Evolutionary conservation across 2,797 vertebrate genomes (phyloP).

Genomic region (Caiman crocodilus): DNA sequence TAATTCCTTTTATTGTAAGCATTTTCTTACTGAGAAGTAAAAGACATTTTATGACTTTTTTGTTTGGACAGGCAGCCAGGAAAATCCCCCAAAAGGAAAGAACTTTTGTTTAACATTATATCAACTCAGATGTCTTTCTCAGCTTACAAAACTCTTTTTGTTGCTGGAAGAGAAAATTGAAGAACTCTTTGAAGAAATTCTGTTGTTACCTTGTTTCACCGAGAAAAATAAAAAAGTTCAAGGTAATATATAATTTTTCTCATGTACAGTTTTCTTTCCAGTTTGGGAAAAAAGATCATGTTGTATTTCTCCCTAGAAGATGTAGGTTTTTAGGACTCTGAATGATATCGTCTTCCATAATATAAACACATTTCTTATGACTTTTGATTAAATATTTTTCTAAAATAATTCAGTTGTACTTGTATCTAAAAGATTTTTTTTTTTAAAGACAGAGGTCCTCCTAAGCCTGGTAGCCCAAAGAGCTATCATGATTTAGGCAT

Average conservation of each 20-base stretch:
- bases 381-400: neutral
- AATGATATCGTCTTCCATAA: neutral
- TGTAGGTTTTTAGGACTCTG: neutral
- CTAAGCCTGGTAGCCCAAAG: too few species aligned
- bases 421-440: too few species aligned
- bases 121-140: slow-evolving; percentile 89
- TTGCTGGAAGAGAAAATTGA: slow-evolving; percentile 88
- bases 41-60: slow-evolving; percentile 38
- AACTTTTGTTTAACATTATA: slow-evolving; percentile 88
- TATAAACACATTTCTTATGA: neutral
- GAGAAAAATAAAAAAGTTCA: slow-evolving; percentile 81
- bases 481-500: too few species aligned
- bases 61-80: slow-evolving; percentile 82
- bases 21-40: slow-evolving; percentile 9
- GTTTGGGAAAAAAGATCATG: neutral
- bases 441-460: too few species aligned
- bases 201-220: slow-evolving; percentile 80
- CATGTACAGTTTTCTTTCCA: neutral
- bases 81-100: slow-evolving; percentile 80
- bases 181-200: slow-evolving; percentile 84
- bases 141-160: slow-evolving; percentile 86
- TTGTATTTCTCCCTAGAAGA: neutral
- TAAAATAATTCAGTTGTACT: neutral
- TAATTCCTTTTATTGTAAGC: neutral
- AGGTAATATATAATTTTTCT: slow-evolving; percentile 82